Base-by-base conservation (phyloP, 2,113 vertebrate species). In the Tachycineta bicolor region DNA sequence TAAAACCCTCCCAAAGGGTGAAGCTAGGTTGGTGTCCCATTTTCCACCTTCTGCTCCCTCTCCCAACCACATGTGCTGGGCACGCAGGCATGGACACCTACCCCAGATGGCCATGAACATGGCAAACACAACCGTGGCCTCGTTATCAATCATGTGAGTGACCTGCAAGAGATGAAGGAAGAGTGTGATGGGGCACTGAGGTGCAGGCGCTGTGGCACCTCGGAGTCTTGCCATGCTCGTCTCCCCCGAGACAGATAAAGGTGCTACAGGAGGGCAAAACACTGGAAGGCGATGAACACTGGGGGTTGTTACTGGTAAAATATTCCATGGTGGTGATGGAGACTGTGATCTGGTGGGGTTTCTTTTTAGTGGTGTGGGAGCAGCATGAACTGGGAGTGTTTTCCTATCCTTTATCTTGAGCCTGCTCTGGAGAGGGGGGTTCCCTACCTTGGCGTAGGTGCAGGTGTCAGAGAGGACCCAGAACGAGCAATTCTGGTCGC, bases 41-140 rank as follows among this genome's bases (percentile, higher is more conserved):
- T 79, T 67, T 23, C 41, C 22, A 58, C 34, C 39, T 79, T 29
- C 22, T 55, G 7, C 8, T 79, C 49, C 37, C 41, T 34, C 20
- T 31, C n/a, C 33, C 29, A 12, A 0, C 25, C 14, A 4, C 0
- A 2, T 20, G 41, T 28, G 24, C 62, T 39, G 7, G 47, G 44
- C 49, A 70, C 56, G 22, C 5, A 26, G 68, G 28, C 10, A 0
- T 12, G 3, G 44, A 7, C 29, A 98, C 99, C 97, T 97, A 99
- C 99, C 99, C 99, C 99, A 99, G 78, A 99, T 73, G 1, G 99
- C 99, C 99, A 99, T 99, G 95, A 99, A 98, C 63, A 99, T 98
- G 25, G 99, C 99, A 63, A 99, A 99, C n/a, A 97, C 20, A 62
- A 99, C 99, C 0, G 99, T 99, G 46, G 98, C 98, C 77, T 98